Evolutionary conservation across 2,888 invertebrate species (phyloP).

Genomic region (Andricus curvator): DNA sequence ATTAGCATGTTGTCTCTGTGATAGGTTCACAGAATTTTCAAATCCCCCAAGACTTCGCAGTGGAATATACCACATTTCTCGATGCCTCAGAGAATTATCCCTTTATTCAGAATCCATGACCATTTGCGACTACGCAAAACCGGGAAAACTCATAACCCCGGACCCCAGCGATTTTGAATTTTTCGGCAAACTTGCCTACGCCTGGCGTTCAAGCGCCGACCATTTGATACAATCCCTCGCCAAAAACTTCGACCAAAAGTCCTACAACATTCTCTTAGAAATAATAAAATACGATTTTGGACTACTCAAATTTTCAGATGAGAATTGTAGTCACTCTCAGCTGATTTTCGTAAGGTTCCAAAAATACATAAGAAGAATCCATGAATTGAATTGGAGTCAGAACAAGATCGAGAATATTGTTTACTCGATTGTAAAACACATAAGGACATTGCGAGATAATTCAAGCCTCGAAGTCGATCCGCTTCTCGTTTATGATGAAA

Average conservation of each 20-base stretch:
- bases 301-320: conserved; percentile 44
- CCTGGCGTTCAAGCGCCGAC: conserved; percentile 59
- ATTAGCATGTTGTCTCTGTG: conserved; percentile 28
- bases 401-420: conserved; percentile 49
- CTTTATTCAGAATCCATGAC: conserved; percentile 63
- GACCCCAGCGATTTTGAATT: conserved; percentile 39
- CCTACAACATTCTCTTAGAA: conserved; percentile 41
- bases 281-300: conserved; percentile 56
- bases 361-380: conserved; percentile 17
- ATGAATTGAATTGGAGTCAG: conserved; percentile 1
- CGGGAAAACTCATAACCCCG: conserved; percentile 46
- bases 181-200: conserved; percentile 53
- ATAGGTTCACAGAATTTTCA: conserved; percentile 13
- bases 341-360: neutral
- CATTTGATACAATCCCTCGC: conserved; percentile 37
- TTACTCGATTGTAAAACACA: conserved; percentile 45
- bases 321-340: neutral
- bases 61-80: conserved; percentile 65
- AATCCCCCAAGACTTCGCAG: conserved; percentile 24
- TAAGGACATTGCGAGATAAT: conserved; percentile 31
- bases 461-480: conserved; percentile 4
- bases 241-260: neutral
- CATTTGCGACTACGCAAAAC: conserved; percentile 58
- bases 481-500: conserved; percentile 14
- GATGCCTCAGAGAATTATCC: conserved; percentile 60